These are phyloP conservation scores for Gymnarchus niloticus DNA, from an alignment of 2,113 vertebrate genomes.

Conservation along the genomic window DNA sequence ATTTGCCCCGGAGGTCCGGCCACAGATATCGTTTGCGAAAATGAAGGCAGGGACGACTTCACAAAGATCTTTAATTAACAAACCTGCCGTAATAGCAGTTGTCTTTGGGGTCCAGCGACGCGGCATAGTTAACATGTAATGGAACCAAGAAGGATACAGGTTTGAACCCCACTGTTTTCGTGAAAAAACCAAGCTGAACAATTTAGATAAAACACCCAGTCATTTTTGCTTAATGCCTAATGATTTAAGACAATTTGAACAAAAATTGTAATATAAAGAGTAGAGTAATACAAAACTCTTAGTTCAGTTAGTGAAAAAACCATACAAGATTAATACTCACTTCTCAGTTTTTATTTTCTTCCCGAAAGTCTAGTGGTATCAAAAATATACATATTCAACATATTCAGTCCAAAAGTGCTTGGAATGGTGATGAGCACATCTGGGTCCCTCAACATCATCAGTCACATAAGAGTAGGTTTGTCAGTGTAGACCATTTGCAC, in stretches of 20 bases:
- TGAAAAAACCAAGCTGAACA: not conserved
- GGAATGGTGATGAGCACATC: no score
- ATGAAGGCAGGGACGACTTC: not conserved
- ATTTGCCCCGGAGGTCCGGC: constrained; percentile 6
- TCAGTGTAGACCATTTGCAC: no score
- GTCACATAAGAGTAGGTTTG: no score
- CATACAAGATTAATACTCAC: not conserved
- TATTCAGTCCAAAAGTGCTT: not conserved
- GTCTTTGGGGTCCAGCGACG: not conserved
- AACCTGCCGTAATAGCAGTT: not conserved
- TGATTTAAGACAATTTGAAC: not conserved
- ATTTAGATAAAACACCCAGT: not conserved
- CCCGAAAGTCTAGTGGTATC: not conserved
- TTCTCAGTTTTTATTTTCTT: no score
- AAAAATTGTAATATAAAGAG: not conserved
- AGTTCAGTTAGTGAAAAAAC: not conserved
- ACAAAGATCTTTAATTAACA: not conserved
- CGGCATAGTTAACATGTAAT: not conserved
- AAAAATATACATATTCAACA: not conserved
- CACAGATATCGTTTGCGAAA: not conserved
- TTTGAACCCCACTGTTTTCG: not conserved
- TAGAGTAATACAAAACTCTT: not conserved
- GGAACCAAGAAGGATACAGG: not conserved
- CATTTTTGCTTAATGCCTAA: not conserved
- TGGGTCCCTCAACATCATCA: no score